Conservation (phyloP, 2,797 vertebrate species). For the Megaceryle alcyon region DNA sequence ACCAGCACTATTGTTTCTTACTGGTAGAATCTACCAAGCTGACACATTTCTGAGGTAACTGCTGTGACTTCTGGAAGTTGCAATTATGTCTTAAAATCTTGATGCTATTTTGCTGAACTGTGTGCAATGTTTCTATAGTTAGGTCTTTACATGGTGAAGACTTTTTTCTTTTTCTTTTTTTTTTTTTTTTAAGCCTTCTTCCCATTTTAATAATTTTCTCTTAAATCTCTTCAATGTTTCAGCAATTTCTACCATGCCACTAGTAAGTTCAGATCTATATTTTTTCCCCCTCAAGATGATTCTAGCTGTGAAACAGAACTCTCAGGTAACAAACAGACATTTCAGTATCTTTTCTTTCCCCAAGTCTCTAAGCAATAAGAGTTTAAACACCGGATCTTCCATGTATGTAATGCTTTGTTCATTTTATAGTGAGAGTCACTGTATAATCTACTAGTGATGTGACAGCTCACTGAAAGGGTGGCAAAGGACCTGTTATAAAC, state of each 20-base stretch:
- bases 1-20: not conserved
- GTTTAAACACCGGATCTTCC: not conserved
- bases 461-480: not conserved
- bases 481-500: not conserved
- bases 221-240: not conserved
- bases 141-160: not conserved
- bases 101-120: not conserved
- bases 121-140: not conserved
- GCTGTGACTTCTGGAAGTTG: not conserved
- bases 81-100: not conserved
- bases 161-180: not conserved
- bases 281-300: not conserved
- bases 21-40: not conserved
- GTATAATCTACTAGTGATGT: not conserved
- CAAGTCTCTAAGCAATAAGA: not conserved
- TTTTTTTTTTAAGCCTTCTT: not conserved
- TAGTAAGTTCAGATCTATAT: not conserved
- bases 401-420: not conserved
- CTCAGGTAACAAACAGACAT: not conserved
- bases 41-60: not conserved
- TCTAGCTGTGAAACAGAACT: not conserved
- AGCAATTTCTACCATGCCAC: not conserved
- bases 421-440: not conserved
- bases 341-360: not conserved
- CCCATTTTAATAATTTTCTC: not conserved